Conservation (phyloP, 1,140 invertebrate genomes). For the Ostrea denselamellosa region DNA sequence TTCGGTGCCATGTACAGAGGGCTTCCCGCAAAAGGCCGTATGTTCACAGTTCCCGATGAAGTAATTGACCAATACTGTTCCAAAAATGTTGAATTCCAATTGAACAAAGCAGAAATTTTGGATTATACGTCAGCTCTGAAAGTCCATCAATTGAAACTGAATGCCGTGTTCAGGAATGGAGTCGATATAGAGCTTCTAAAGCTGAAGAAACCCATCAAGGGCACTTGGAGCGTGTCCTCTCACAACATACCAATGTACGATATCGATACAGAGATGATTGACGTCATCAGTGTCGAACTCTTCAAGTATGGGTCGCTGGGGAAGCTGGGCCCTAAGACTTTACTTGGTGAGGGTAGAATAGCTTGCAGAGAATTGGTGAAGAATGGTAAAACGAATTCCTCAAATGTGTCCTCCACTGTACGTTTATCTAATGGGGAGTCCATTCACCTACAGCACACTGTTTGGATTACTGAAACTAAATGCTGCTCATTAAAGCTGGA, state of each 20-base stretch:
- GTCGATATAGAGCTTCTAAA: conserved; percentile 48
- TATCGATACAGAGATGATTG: conserved; percentile 45
- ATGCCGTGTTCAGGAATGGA: conserved; percentile 46
- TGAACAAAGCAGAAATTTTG: conserved; percentile 43
- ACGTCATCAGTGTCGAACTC: conserved; percentile 29
- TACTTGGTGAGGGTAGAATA: neutral
- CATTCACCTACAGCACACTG: conserved; percentile 31
- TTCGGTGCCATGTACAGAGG: conserved; percentile 74
- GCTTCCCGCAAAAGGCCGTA: conserved; percentile 56
- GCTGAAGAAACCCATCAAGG: conserved; percentile 49
- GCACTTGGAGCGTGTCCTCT: conserved; percentile 11
- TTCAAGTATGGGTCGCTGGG: conserved; percentile 41
- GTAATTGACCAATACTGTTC: conserved; percentile 15
- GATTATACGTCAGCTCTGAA: conserved; percentile 35
- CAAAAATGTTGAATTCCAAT: conserved; percentile 45
- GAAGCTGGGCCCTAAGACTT: neutral
- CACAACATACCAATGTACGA: conserved; percentile 38
- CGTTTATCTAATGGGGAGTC: conserved; percentile 22
- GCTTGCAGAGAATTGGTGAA: conserved; percentile 20
- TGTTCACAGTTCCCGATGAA: neutral
- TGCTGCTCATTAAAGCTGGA: neutral
- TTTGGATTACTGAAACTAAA: conserved; percentile 10
- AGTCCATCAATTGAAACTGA: conserved; percentile 48
- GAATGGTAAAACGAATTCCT: conserved; percentile 17
- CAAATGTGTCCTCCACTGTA: neutral